Evolutionary conservation across 2,797 vertebrate species (phyloP).

Genomic region (Gymnoscopelus microlampas): DNA sequence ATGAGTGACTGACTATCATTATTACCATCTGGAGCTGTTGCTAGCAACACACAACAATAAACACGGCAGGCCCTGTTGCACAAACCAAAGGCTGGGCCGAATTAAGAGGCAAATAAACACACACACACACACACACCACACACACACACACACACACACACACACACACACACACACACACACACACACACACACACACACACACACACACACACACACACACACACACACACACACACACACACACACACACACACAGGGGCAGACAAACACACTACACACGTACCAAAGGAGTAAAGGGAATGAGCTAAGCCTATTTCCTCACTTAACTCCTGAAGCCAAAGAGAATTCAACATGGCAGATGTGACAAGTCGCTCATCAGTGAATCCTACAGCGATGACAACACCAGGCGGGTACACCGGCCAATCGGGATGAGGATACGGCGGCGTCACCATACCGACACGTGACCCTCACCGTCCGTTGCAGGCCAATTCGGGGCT

Average conservation of each 20-base stretch:
- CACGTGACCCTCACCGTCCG: constrained; percentile 19
- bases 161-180: constrained; percentile 14
- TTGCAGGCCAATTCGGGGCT: constrained; percentile 5
- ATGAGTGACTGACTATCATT: constrained; percentile 53
- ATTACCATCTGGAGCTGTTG: constrained; percentile 74
- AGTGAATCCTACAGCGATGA: constrained; percentile 34
- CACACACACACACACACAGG: constrained; percentile 23
- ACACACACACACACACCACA: constrained; percentile 30
- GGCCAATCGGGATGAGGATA: constrained; percentile 19
- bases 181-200: constrained; percentile 32
- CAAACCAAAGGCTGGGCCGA: constrained; percentile 59
- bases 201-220: constrained; percentile 36
- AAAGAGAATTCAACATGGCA: constrained; percentile 41
- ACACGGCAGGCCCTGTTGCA: constrained; percentile 53
- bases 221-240: constrained; percentile 20
- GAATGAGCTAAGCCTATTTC: constrained; percentile 59
- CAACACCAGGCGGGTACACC: neutral
- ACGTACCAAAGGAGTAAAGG: constrained; percentile 20
- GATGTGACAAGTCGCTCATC: constrained; percentile 30
- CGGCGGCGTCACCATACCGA: constrained; percentile 20
- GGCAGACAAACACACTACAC: constrained; percentile 12
- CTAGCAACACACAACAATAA: constrained; percentile 77
- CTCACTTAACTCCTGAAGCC: constrained; percentile 42
- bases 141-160: constrained; percentile 27
- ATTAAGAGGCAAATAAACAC: constrained; percentile 65